Evolutionary conservation across 1,140 invertebrate genomes (phyloP).

Genomic region (Drosophila elegans): DNA sequence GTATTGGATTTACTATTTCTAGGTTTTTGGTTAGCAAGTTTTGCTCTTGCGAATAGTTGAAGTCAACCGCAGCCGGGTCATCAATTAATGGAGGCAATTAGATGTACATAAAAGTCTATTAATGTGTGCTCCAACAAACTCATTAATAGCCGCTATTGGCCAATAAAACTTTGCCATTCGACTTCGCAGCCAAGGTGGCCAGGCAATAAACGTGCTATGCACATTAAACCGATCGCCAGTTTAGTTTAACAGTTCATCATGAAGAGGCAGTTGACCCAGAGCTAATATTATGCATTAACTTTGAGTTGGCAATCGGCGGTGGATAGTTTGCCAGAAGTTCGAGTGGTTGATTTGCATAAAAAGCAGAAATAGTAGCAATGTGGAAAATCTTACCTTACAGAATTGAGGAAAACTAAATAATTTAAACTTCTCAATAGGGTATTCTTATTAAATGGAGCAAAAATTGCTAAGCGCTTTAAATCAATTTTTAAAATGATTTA

Average conservation of each 20-base stretch:
- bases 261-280: not conserved
- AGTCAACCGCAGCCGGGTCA: not conserved
- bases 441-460: too few relatives aligned
- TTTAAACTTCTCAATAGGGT: too few relatives aligned
- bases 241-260: conserved; percentile 14
- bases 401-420: not conserved
- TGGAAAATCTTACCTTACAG: too few relatives aligned
- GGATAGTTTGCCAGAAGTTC: conserved; percentile 30
- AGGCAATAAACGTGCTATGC: conserved; percentile 51
- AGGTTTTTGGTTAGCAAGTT: not conserved
- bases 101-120: conserved; percentile 48
- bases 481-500: too few relatives aligned
- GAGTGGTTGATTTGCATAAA: conserved; percentile 15
- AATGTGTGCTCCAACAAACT: conserved; percentile 37
- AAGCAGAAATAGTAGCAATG: not conserved
- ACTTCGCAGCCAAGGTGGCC: conserved; percentile 31
- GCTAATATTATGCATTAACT: conserved; percentile 51
- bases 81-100: conserved; percentile 44
- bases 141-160: conserved; percentile 55
- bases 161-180: conserved; percentile 66
- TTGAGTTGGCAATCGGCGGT: conserved; percentile 6
- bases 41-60: not conserved
- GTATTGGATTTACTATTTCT: not conserved
- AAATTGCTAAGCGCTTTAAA: too few relatives aligned
- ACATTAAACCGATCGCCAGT: conserved; percentile 39